These are phyloP conservation scores for Synaphobranchus kaupii DNA, from an alignment of 2,797 vertebrate genomes.

Conservation along the genomic window DNA sequence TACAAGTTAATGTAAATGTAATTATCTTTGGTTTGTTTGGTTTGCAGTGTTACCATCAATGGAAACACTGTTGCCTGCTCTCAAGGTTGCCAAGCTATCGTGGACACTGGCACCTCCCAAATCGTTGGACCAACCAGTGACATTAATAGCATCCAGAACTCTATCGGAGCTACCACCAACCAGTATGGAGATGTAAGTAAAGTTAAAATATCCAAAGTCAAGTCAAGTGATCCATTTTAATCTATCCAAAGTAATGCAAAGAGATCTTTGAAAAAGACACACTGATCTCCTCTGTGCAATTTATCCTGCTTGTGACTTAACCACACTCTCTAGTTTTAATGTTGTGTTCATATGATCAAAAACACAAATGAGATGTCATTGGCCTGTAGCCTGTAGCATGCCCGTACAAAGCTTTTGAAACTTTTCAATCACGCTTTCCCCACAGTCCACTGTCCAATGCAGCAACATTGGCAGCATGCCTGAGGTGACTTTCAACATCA, in stretches of 20 bases:
- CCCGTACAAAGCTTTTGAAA: not conserved
- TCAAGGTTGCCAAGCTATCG: constrained; percentile 35
- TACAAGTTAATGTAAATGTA: not conserved
- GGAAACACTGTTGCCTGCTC: constrained; percentile 30
- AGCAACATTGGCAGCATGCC: constrained; percentile 30
- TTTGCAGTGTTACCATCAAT: constrained; percentile 33
- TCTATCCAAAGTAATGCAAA: not conserved
- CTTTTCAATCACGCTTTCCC: not conserved
- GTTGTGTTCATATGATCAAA: not conserved
- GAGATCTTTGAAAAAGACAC: no score
- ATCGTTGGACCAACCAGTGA: constrained; percentile 22
- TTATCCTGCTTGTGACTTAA: not conserved
- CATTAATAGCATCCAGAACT: constrained; percentile 13
- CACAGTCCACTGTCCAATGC: constrained; percentile 32
- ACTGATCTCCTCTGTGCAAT: no score
- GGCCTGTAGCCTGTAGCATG: not conserved
- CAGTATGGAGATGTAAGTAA: constrained; percentile 26
- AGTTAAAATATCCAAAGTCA: not conserved
- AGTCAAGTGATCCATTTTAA: not conserved
- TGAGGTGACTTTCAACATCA: constrained; percentile 27
- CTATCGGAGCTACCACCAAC: constrained; percentile 16
- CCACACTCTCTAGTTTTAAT: not conserved
- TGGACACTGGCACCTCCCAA: constrained; percentile 40
- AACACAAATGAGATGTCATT: not conserved
- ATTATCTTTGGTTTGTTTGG: not conserved